Evolutionary conservation across 2,113 vertebrate species (phyloP).

Genomic region (Hippocampus barbouri): DNA sequence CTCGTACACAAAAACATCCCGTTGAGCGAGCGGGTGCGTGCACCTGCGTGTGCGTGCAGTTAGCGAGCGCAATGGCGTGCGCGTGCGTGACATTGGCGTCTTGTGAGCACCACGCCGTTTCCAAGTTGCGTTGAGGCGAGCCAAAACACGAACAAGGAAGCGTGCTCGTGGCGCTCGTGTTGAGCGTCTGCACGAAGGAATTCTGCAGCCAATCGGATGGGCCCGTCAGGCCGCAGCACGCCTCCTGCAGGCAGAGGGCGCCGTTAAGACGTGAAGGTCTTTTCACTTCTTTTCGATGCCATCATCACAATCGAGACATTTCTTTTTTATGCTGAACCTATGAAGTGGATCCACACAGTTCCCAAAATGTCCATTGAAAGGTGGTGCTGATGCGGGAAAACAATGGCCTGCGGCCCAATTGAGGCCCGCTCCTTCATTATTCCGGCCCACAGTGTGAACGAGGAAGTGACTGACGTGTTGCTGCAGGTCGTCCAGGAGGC

Average conservation of each 20-base stretch:
- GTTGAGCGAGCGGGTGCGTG: no score
- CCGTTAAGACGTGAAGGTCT: not conserved
- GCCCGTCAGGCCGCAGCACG: slow-evolving; percentile 56
- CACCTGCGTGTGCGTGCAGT: slow-evolving; percentile 2
- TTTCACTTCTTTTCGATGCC: no score
- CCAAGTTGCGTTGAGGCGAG: not conserved
- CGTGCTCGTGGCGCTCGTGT: slow-evolving; percentile 10
- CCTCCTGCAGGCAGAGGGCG: slow-evolving; percentile 30
- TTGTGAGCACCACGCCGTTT: slow-evolving; percentile 33
- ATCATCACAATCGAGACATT: no score
- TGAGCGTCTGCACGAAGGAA: slow-evolving; percentile 27
- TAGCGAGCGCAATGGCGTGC: slow-evolving; percentile 25
- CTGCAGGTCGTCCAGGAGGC: slow-evolving; percentile 62
- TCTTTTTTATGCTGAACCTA: not conserved
- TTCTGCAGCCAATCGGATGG: slow-evolving; percentile 62
- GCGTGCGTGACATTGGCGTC: rapidly evolving
- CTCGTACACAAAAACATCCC: not conserved
- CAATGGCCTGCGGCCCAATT: no score
- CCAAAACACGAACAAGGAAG: slow-evolving; percentile 71
- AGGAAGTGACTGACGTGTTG: slow-evolving; percentile 39
- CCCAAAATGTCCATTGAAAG: no score
- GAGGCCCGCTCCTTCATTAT: no score
- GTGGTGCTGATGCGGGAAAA: no score
- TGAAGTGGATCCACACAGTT: not conserved
- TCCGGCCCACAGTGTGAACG: no score